Base-by-base conservation (phyloP, 2,888 invertebrate genomes). In the Volucella inflata region DNA sequence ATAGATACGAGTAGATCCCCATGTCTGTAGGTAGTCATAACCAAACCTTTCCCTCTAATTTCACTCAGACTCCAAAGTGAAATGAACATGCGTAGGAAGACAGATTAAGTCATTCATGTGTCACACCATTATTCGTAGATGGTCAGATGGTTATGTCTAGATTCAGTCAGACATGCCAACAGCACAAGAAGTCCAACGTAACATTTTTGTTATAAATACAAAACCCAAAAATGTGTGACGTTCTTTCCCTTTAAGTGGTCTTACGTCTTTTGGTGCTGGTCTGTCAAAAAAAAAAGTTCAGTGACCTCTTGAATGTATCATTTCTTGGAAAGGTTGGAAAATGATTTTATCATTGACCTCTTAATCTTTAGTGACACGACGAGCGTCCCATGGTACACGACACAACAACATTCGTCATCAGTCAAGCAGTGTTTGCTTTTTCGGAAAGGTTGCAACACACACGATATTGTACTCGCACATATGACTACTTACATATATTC, bases 391-490 rank as follows among this genome's bases (percentile, higher is more conserved):
- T 53, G 60, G 16, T 50, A 68, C 42, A 48, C 44, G 70, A 62
- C 62, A 68, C 46, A 68, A n/a, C 67, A 59, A 76, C 76, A 82
- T 77, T 65, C 59, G 82, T 82, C 77, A 67, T 77, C 46, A 38
- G 65, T 71, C 65, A 60, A 67, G 72, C 68, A 65, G 62, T 48
- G 53, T 80, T 62, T 11, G 17, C 10, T 46, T 64, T 64, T 64
- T 16, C 40, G 65, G n/a, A 17, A 17, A 48, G 42, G 53, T 72
- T 77, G 72, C 77, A 71, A 72, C 60, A 77, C 17, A 72, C 60
- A 77, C 17, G 38, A 60, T 51, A 74, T 30, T 30, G 6, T 17
- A 60, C 50, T 36, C 59, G 40, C 46, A 77, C 50, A 42, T 55
- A 70, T 57, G 64, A 53, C 40, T 44, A 55, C 53, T 38, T 21